These are phyloP conservation scores for Pachyuromys duprasi DNA, from an alignment of 2,797 vertebrate species.

Conservation along the genomic window DNA sequence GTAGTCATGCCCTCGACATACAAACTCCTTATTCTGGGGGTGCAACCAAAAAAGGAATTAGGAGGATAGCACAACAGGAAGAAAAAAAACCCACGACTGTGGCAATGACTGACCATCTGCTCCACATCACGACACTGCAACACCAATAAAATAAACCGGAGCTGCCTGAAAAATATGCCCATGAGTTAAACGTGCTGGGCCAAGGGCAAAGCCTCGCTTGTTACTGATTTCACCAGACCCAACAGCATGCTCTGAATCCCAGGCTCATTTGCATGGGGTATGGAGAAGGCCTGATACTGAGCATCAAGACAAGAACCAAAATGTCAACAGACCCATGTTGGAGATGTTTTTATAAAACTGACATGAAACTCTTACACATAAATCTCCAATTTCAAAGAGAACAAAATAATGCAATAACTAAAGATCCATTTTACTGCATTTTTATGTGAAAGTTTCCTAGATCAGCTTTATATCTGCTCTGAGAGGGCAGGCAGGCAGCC, in stretches of 20 bases:
- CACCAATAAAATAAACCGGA: not conserved
- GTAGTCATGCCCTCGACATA: conserved; percentile 97
- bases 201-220: not conserved
- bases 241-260: not conserved
- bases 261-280: not conserved
- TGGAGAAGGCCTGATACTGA: not conserved
- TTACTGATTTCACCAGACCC: not conserved
- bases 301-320: not conserved
- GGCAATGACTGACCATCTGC: not conserved
- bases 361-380: not conserved
- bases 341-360: not conserved
- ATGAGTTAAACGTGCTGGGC: not conserved
- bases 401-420: not conserved
- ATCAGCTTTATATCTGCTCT: not conserved
- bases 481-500: not conserved
- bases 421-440: not conserved
- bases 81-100: not conserved
- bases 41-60: conserved; percentile 5
- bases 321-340: not conserved
- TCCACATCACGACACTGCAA: not conserved
- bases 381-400: not conserved
- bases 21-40: conserved; percentile 97
- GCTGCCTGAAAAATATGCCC: not conserved
- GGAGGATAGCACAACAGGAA: not conserved
- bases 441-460: not conserved